Conservation (phyloP, 2,797 vertebrate species). For the Cyprinodon diabolis region DNA sequence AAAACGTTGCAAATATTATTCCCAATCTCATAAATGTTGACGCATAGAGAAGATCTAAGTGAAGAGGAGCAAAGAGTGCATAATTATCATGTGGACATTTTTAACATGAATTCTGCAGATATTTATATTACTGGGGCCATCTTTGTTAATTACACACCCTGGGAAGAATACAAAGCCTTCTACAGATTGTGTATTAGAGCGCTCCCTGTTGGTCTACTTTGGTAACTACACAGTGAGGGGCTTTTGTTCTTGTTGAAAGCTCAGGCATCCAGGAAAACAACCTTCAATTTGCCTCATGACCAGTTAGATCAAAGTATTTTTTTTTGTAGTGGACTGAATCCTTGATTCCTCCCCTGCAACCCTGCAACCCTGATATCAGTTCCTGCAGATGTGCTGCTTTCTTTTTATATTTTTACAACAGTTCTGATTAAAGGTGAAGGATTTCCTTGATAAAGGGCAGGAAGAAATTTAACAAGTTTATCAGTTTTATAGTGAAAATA, state of each 20-base stretch:
- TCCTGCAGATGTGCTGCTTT: not conserved
- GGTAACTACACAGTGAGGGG: slow-evolving; percentile 40
- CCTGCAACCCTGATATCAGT: no score
- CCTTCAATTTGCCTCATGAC: not conserved
- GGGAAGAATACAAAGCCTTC: not conserved
- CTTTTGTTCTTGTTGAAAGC: not conserved
- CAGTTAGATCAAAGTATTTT: not conserved
- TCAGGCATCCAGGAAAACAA: not conserved
- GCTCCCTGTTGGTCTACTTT: slow-evolving; percentile 42
- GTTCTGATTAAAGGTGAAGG: not conserved
- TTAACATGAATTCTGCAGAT: slow-evolving; percentile 16
- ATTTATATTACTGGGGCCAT: slow-evolving; percentile 32
- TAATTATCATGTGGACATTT: not conserved
- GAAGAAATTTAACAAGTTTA: not conserved
- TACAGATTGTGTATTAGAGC: slow-evolving; percentile 36
- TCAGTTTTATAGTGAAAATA: not conserved
- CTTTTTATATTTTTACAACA: not conserved
- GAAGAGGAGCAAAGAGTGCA: not conserved
- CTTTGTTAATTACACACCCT: slow-evolving; percentile 9
- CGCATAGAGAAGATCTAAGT: not conserved
- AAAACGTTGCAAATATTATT: not conserved
- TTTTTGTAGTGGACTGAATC: slow-evolving; percentile 1
- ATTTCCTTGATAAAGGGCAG: not conserved
- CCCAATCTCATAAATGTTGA: not conserved
- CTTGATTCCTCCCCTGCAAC: not conserved